These are phyloP conservation scores for Pocillopora grandis DNA, from an alignment of 92 coral and sea anemone genomes.

Conservation along the genomic window DNA sequence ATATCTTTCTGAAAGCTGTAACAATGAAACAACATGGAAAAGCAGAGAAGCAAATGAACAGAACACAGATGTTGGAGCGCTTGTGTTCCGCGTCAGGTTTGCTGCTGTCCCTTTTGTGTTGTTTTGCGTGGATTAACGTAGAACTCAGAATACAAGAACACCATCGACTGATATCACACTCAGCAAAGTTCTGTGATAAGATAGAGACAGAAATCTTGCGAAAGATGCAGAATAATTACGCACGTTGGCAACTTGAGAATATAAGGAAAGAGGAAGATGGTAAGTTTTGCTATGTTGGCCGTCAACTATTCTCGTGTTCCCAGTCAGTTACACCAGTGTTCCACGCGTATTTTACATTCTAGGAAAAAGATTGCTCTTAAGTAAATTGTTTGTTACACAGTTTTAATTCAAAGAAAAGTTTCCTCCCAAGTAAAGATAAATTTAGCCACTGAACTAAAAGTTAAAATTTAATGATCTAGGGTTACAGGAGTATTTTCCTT, in stretches of 20 bases:
- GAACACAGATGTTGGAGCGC: background rate
- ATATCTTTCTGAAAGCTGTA: background rate
- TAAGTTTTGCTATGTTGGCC: no score
- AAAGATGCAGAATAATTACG: background rate
- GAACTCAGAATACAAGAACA: slow-evolving; percentile 40
- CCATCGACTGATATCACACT: slow-evolving; percentile 28
- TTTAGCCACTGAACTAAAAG: no score
- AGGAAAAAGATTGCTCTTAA: no score
- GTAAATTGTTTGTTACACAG: no score
- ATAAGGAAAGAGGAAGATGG: no score
- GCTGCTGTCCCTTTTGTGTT: slow-evolving; percentile 42
- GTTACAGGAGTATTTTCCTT: no score
- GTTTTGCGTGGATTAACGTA: slow-evolving; percentile 36
- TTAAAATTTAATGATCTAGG: no score
- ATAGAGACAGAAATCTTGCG: slow-evolving; percentile 4
- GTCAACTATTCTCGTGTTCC: no score
- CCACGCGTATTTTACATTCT: no score
- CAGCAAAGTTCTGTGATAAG: slow-evolving; percentile 17
- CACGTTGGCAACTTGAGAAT: background rate
- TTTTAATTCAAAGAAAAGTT: no score
- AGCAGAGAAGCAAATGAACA: background rate
- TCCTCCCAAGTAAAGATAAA: no score
- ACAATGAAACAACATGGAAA: background rate
- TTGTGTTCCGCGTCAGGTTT: slow-evolving; percentile 21
- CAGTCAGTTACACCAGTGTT: no score